Conservation (phyloP, 2,797 vertebrate genomes). For the Anguilla pacifica region DNA sequence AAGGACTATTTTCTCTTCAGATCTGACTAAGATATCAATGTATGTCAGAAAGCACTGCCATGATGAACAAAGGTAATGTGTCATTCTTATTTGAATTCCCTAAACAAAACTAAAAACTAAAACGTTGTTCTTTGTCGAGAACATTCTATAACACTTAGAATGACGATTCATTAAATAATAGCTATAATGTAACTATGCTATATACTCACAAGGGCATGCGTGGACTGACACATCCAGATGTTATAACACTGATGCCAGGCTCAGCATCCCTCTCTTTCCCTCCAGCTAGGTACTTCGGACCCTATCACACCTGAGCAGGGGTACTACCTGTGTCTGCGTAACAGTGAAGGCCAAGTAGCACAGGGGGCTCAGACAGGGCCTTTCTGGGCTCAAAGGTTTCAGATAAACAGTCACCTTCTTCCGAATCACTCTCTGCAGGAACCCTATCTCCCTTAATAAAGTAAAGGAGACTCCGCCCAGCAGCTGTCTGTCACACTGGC, state of each 20-base stretch:
- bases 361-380: neutral
- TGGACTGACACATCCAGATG: neutral
- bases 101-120: no score
- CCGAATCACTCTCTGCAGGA: slow-evolving; percentile 39
- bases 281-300: neutral
- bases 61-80: no score
- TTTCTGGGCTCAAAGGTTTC: slow-evolving; percentile 43
- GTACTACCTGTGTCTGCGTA: neutral
- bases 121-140: no score
- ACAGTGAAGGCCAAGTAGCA: neutral
- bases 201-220: neutral
- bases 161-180: no score
- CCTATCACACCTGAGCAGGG: neutral
- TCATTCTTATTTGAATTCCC: no score
- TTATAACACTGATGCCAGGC: neutral
- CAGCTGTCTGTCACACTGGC: slow-evolving; percentile 24
- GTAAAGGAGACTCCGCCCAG: slow-evolving; percentile 37
- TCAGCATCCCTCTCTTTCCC: neutral
- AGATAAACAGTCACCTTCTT: slow-evolving; percentile 41
- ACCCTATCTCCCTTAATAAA: slow-evolving; percentile 34
- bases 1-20: no score
- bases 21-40: no score
- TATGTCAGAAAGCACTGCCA: no score
- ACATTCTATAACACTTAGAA: no score
- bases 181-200: no score